Base-by-base conservation (phyloP, 2,888 invertebrate genomes). In the Odontomyia ornata region DNA sequence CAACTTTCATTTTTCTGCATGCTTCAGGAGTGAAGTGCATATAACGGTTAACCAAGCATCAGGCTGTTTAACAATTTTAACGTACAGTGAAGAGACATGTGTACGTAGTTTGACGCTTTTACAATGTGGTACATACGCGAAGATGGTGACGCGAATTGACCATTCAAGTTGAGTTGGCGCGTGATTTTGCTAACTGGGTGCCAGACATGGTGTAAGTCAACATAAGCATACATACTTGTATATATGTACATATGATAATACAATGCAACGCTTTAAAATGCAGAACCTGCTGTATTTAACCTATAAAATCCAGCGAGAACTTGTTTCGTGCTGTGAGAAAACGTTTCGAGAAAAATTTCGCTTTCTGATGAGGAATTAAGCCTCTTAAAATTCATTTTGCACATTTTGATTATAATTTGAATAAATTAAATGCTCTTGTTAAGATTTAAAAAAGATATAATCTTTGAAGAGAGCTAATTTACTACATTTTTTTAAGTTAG, bases 1-100 rank as follows among this genome's bases (percentile, higher is more conserved):
- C 71, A 56, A 72, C 71, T 72, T 72, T 72, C 71, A 72, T 72
- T 72, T 72, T 72, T 72, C 71, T 72, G 30, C 23, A 43, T 43
- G 43, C 28, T 36, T 21, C 36, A 25, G 1, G n/a, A 64, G 27
- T 25, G n/a, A 18, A 52, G 52, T 52, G 52, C 52, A 52, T 43
- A 7, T 13, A n/a, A 52, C 18, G 15, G 52, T 52, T 18, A 13
- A 15, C 52, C 52, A 52, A 52, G 23, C 60, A n/a, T n/a, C n/a
- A 13, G 23, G 25, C 23, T 3, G 25, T 60, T 60, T 60, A 21
- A 18, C 60, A 18, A 21, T 9, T 36, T 36, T 9, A 36, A 36
- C 9, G 36, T 36, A 36, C 36, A n/a, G n/a, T n/a, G n/a, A n/a
- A n/a, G n/a, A n/a, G n/a, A n/a, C n/a, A 36, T 36, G 9, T 36